Percentiles rank a stretch among this genome's conserved stretches.
Conservation (phyloP, 2,113 vertebrate species). For the Platycercus adscitus region DNA sequence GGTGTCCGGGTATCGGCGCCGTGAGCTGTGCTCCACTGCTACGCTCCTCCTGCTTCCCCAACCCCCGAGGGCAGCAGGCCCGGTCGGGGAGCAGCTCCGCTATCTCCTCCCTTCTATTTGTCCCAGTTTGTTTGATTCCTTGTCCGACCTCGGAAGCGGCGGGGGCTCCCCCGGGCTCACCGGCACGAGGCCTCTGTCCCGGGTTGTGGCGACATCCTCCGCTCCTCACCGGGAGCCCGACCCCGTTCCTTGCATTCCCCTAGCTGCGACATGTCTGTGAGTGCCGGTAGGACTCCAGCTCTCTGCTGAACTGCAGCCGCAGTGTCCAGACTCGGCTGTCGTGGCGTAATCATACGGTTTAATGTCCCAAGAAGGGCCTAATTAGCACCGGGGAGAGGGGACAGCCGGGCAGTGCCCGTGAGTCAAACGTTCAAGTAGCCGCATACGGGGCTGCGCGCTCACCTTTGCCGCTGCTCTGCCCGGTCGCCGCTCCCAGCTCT, state of each 20-base stretch:
- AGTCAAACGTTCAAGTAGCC: neutral
- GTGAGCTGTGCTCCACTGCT: neutral
- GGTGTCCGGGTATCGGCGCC: neutral
- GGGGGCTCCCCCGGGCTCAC: neutral
- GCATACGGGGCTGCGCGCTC: neutral
- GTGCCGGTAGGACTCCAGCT: too few species aligned
- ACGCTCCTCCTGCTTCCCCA: neutral
- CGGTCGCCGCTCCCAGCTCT: neutral
- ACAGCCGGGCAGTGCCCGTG: neutral
- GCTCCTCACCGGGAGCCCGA: neutral
- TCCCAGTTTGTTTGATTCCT: neutral
- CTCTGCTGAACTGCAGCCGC: neutral
- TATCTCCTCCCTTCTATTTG: neutral
- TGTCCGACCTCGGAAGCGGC: neutral
- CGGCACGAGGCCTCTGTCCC: neutral
- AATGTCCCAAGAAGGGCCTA: neutral
- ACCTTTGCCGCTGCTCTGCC: conserved; percentile 3
- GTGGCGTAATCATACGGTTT: neutral
- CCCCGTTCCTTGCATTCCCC: neutral
- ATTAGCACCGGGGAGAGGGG: neutral
- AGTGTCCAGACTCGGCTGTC: neutral
- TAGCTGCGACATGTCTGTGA: neutral
- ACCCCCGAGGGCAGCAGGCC: neutral
- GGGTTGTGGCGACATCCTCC: neutral
- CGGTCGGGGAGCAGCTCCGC: neutral